Percentiles rank a stretch among this genome's conserved stretches.
Evolutionary conservation across 2,888 invertebrate species (phyloP).

Genomic region (Busseola fusca): DNA sequence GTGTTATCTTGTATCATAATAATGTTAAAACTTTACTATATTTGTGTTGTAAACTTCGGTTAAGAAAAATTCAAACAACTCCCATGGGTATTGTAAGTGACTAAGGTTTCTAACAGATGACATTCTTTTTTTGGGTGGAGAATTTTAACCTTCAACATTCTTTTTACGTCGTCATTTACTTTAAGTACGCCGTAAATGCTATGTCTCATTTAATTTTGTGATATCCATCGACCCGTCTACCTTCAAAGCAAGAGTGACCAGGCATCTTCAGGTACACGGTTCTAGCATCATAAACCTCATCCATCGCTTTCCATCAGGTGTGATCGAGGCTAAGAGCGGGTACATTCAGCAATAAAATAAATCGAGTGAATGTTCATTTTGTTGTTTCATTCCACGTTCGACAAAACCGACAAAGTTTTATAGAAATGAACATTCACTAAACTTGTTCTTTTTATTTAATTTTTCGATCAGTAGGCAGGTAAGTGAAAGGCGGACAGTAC

Average conservation of each 20-base stretch:
- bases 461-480: background rate
- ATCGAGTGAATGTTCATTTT: background rate
- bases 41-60: background rate
- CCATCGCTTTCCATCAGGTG: too few relatives aligned
- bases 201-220: too few relatives aligned
- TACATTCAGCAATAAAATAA: too few relatives aligned
- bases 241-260: too few relatives aligned
- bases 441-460: background rate
- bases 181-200: too few relatives aligned
- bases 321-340: too few relatives aligned
- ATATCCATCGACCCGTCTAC: too few relatives aligned
- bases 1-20: background rate
- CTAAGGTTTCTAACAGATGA: background rate
- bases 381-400: background rate
- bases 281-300: too few relatives aligned
- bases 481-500: background rate
- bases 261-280: too few relatives aligned
- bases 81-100: background rate
- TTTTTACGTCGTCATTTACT: background rate
- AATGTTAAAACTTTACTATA: constrained; percentile 16
- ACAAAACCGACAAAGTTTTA: background rate
- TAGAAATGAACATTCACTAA: background rate
- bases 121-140: background rate
- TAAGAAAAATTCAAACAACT: background rate
- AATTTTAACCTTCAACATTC: background rate